Conservation (phyloP, 2,888 invertebrate species). For the Drosophila colorata region DNA sequence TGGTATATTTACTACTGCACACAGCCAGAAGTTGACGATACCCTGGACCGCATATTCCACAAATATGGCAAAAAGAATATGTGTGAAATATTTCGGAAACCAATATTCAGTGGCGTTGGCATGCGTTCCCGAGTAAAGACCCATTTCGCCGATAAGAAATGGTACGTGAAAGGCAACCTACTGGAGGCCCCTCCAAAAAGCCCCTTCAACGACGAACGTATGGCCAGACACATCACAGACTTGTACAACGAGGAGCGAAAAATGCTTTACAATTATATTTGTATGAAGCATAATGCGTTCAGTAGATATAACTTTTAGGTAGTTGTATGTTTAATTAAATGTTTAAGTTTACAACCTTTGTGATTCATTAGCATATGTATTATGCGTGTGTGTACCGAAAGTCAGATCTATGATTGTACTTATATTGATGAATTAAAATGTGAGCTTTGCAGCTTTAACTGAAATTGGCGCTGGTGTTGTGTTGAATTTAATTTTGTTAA, state of each 20-base stretch:
- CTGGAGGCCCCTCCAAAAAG: conserved; percentile 67
- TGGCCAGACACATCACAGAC: conserved; percentile 43
- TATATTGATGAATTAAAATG: background rate
- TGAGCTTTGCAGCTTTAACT: background rate
- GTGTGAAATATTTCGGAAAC: conserved; percentile 62
- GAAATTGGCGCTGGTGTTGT: too few relatives aligned
- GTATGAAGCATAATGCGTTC: conserved; percentile 19
- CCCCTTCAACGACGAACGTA: conserved; percentile 58
- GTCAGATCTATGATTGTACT: background rate
- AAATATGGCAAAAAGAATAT: conserved; percentile 71
- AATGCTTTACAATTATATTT: conserved; percentile 58
- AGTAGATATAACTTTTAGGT: conserved; percentile 3
- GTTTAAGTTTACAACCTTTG: conserved; percentile 17
- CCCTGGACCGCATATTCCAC: conserved; percentile 50
- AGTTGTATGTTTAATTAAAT: background rate
- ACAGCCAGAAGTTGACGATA: conserved; percentile 63
- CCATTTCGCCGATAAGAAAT: conserved; percentile 54
- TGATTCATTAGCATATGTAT: conserved; percentile 24
- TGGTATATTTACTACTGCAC: conserved; percentile 64
- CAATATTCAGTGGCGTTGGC: conserved; percentile 54
- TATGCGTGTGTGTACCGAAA: too few relatives aligned
- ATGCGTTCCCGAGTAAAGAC: conserved; percentile 57
- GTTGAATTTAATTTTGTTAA: too few relatives aligned
- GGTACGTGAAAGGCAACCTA: conserved; percentile 57
- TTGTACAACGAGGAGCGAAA: conserved; percentile 54